Conservation (phyloP, 1,140 invertebrate genomes). For the Matsumurasca onukii region DNA sequence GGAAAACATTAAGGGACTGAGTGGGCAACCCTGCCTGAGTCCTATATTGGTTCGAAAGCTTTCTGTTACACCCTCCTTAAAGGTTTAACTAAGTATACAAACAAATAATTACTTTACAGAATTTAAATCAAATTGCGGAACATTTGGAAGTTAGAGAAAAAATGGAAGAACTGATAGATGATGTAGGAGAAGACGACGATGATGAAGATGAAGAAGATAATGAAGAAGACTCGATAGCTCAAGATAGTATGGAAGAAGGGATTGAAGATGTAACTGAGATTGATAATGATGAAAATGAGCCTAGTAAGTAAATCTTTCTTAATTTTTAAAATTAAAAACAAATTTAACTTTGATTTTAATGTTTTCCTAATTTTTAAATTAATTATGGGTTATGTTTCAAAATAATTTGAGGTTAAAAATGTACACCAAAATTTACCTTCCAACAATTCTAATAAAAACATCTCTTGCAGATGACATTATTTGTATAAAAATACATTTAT, state of each 20-base stretch:
- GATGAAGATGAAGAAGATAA: constrained; percentile 27
- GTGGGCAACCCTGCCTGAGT: not conserved
- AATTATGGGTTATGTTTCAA: too few species aligned
- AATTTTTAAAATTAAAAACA: not conserved
- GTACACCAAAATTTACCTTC: too few species aligned
- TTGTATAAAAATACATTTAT: too few species aligned
- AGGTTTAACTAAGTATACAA: too few species aligned
- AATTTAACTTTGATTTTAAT: too few species aligned
- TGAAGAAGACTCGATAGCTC: not conserved
- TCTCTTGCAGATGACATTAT: too few species aligned
- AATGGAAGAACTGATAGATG: constrained; percentile 3
- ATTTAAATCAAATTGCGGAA: too few species aligned
- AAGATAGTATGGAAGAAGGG: constrained; percentile 2
- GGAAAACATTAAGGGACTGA: constrained; percentile 6
- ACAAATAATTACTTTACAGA: not conserved
- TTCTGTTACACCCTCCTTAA: not conserved
- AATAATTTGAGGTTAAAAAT: too few species aligned
- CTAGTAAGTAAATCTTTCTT: constrained; percentile 1
- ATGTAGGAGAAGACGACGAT: constrained; percentile 8
- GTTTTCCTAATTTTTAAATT: too few species aligned
- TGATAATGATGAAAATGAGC: constrained; percentile 19
- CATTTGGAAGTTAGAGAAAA: too few species aligned
- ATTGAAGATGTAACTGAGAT: not conserved
- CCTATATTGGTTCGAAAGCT: not conserved
- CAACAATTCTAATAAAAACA: too few species aligned